phyloP scores from a whole-genome alignment of 2,888 invertebrate species.

The Megalurothrips usitatus region DNA sequence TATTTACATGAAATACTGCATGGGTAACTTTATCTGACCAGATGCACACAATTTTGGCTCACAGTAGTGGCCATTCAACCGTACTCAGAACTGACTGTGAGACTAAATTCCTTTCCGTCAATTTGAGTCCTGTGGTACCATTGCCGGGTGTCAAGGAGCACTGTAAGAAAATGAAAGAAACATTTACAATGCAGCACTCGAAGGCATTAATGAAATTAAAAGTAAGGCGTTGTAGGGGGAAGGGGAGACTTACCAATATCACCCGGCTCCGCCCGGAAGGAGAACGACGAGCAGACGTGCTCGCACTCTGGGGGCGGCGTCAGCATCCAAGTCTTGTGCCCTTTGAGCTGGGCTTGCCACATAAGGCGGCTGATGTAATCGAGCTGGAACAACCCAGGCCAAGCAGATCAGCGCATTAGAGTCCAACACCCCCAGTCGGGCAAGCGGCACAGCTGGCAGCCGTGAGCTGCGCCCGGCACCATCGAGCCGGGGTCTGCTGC shows the following conservation, averaged over 20 bases:
- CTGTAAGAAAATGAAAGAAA: constrained; percentile 49
- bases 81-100: constrained; percentile 89
- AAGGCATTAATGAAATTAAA: constrained; percentile 30
- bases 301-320: constrained; percentile 86
- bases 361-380: constrained; percentile 87
- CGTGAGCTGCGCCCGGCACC: no score
- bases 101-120: constrained; percentile 72
- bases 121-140: constrained; percentile 90
- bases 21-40: constrained; percentile 18
- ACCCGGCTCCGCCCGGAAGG: constrained; percentile 76
- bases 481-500: no score
- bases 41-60: neutral
- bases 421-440: no score
- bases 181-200: constrained; percentile 23
- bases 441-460: no score
- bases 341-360: constrained; percentile 89
- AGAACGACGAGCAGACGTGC: constrained; percentile 63
- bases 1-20: neutral
- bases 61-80: constrained; percentile 53
- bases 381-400: constrained; percentile 55
- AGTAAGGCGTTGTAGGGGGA: constrained; percentile 28
- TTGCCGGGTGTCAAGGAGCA: constrained; percentile 80
- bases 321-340: constrained; percentile 79
- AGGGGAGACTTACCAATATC: constrained; percentile 63
- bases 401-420: neutral